Evolutionary conservation across 2,797 vertebrate genomes (phyloP).

Genomic region (Diplodus sargus): DNA sequence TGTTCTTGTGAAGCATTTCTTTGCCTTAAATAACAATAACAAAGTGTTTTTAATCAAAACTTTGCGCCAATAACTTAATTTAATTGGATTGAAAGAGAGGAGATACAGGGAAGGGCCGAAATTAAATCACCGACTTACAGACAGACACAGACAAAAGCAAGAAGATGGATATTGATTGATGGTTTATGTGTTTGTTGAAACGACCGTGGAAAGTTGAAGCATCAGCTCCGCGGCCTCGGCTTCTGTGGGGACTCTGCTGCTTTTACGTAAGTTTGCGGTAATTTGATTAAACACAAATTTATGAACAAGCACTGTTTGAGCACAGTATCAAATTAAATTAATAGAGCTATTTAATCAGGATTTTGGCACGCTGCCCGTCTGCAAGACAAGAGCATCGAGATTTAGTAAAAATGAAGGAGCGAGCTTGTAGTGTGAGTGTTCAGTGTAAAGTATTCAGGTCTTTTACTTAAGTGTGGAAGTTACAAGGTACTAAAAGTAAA

Average conservation of each 20-base stretch:
- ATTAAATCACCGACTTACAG: neutral
- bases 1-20: neutral
- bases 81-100: neutral
- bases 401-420: neutral
- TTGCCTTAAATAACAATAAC: neutral
- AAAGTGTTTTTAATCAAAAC: neutral
- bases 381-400: neutral
- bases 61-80: neutral
- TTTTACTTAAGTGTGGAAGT: neutral
- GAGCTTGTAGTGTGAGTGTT: neutral
- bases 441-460: neutral
- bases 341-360: neutral
- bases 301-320: neutral
- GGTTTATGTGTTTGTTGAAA: neutral
- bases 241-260: neutral
- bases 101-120: neutral
- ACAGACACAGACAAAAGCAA: neutral
- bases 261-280: neutral
- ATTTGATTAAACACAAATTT: constrained; percentile 1
- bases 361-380: neutral
- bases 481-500: neutral
- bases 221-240: neutral
- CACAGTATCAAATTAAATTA: neutral
- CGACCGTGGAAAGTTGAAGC: neutral
- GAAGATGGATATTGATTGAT: neutral